phyloP scores from a whole-genome alignment of 2,797 vertebrate genomes.

The Dermochelys coriacea region DNA sequence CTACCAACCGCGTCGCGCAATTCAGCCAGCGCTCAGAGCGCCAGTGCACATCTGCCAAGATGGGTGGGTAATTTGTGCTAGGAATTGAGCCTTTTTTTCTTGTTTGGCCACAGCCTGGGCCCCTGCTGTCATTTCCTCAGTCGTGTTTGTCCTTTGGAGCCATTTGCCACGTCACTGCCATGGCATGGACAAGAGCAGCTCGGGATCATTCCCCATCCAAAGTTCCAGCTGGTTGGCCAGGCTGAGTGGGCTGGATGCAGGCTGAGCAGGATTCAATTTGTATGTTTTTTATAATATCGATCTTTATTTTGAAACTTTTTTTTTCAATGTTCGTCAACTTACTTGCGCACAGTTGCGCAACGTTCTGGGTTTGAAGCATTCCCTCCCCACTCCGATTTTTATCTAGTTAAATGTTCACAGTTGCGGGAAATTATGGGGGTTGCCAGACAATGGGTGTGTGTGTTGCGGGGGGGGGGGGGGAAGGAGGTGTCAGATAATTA shows the following conservation, averaged over 20 bases:
- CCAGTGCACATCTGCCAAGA: rapidly evolving
- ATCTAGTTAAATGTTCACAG: neutral
- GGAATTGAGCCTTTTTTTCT: neutral
- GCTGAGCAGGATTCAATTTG: neutral
- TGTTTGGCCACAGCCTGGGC: neutral
- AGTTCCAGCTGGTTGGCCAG: neutral
- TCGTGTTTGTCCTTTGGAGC: neutral
- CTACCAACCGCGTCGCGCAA: neutral
- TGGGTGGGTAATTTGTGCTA: neutral
- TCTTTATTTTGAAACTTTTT: neutral
- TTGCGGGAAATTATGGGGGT: neutral
- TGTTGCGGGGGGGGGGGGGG: neutral
- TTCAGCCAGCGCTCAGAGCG: neutral
- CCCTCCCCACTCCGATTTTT: neutral
- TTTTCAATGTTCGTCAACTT: neutral
- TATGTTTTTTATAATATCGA: neutral
- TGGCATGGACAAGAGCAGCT: neutral
- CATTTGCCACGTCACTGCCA: rapidly evolving
- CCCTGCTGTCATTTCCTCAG: rapidly evolving
- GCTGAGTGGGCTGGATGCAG: rapidly evolving
- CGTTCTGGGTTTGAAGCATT: neutral
- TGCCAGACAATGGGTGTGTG: no score
- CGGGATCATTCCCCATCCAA: neutral
- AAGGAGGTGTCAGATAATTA: neutral
- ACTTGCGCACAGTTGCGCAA: neutral